Evolutionary conservation across 2,113 vertebrate species (phyloP), one percentile per base, ranked within the genome.

Genomic region (Mormyrus lacerda): DNA sequence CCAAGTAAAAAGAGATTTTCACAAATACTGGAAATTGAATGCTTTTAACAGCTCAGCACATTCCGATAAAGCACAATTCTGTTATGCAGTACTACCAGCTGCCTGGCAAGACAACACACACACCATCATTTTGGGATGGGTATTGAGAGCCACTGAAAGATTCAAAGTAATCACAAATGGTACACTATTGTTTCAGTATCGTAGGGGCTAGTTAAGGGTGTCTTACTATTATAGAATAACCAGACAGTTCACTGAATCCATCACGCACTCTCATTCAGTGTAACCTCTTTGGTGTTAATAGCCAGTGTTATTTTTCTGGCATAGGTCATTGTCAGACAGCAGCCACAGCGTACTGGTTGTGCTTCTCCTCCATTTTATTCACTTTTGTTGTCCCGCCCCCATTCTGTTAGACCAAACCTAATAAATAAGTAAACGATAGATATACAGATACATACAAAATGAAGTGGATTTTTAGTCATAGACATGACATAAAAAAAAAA

Each of bases 391-490:
- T 92, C 91, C 93, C 91, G 88, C 90, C 85, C 91, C 91, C 91
- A 92, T 89, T 94, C 69, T 90, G 90, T 93, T 79, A 94, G 94
- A 93, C 91, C 88, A 92, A 91, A 91, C 88, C 89, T 87, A 94
- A 95, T 95, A 95, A 95, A 95, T 95, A 95, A 90, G 89, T 93
- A 87, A 87, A 90, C 27, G 47, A 90, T 6, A 53, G 87, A 87
- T 90, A 53, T 79, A 90, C n/a, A 89, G 47, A 76, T 48, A 58
- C 58, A 69, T 31, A 87, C 48, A 69, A 89, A 85, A 45, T 82
- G 44, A 89, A 47, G 15, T 45, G 15, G 27, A 45, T 89, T 65
- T 84, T 85, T 79, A 82, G 47, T 87, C 65, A 89, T 89, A 44
- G 48, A 45, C 51, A 89, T 87, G 47, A 89, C 42, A 58, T 87